Evolutionary conservation across 1,140 invertebrate genomes (phyloP).

Genomic region (Phenacoccus solenopsis): DNA sequence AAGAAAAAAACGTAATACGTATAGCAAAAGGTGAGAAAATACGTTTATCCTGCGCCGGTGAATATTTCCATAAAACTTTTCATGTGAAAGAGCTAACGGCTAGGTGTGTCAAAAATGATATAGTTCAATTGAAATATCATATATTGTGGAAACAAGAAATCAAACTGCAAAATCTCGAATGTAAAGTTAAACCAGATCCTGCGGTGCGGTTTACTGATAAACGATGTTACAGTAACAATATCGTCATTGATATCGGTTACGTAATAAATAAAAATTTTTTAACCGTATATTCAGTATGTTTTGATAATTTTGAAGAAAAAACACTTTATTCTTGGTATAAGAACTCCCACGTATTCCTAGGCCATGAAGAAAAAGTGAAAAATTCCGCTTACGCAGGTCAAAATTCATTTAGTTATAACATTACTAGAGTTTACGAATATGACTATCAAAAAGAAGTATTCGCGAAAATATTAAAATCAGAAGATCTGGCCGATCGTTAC

Average conservation of each 20-base stretch:
- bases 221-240: neutral
- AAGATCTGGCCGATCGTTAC: neutral
- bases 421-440: constrained; percentile 3
- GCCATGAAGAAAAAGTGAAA: constrained; percentile 10
- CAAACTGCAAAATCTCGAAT: neutral
- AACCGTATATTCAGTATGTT: constrained; percentile 18
- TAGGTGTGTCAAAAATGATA: neutral
- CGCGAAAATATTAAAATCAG: neutral
- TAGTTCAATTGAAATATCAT: neutral
- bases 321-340: constrained; percentile 16
- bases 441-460: constrained; percentile 1
- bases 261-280: neutral
- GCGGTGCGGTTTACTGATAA: neutral
- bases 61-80: neutral
- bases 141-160: neutral
- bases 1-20: neutral
- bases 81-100: neutral
- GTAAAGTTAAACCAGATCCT: neutral
- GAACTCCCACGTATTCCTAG: neutral
- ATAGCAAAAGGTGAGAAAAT: neutral
- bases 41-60: neutral
- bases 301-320: constrained; percentile 5
- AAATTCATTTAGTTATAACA: neutral
- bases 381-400: constrained; percentile 3
- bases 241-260: neutral